phyloP scores from a whole-genome alignment of 2,888 invertebrate genomes.

The Phasia obesa region DNA sequence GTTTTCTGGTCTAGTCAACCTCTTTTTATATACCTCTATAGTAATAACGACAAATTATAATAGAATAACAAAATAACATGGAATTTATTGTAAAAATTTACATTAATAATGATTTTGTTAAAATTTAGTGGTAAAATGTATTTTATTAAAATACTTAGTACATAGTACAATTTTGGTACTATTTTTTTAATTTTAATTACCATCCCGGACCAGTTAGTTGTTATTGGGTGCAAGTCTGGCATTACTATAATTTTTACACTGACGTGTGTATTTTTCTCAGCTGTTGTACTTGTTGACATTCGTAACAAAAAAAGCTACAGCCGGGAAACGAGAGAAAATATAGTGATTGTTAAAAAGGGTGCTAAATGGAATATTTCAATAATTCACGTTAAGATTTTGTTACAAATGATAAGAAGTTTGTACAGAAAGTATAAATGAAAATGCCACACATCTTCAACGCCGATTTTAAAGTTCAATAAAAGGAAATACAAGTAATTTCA shows the following conservation, averaged over 20 bases:
- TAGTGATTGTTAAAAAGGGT: slow-evolving; percentile 23
- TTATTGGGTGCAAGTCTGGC: too few species aligned
- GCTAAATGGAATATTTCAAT: slow-evolving; percentile 39
- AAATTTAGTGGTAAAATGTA: too few species aligned
- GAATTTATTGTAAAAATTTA: too few species aligned
- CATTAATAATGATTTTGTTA: too few species aligned
- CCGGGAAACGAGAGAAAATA: slow-evolving; percentile 49
- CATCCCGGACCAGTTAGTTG: too few species aligned
- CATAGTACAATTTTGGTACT: too few species aligned
- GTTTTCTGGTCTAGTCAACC: too few species aligned
- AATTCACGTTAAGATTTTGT: slow-evolving; percentile 7
- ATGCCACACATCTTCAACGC: slow-evolving; percentile 13
- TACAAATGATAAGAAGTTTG: slow-evolving; percentile 29
- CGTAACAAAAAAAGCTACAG: slow-evolving; percentile 30
- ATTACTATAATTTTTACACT: slow-evolving; percentile 3
- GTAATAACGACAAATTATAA: too few species aligned
- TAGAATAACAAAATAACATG: too few species aligned
- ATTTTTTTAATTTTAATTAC: too few species aligned
- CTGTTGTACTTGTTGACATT: slow-evolving; percentile 64
- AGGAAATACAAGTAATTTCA: neutral
- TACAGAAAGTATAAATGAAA: slow-evolving; percentile 47
- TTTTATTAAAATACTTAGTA: too few species aligned
- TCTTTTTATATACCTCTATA: too few species aligned
- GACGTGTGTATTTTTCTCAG: slow-evolving; percentile 57
- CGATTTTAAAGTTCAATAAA: neutral